Evolutionary conservation across 2,888 invertebrate genomes (phyloP), one percentile per base, ranked within the genome.

Genomic region (Erannis defoliaria): DNA sequence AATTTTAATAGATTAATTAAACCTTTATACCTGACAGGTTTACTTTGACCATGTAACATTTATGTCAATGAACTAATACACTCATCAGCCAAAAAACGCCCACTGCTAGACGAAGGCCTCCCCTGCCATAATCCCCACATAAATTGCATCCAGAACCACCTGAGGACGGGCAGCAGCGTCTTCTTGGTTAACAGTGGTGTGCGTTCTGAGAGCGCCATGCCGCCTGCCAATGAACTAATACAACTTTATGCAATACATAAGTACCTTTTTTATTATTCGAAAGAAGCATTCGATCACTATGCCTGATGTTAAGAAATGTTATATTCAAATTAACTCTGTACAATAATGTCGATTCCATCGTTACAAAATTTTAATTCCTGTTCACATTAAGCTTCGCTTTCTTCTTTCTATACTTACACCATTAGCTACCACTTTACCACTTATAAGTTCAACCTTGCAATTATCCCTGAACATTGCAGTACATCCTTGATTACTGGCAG

Each of bases 401-500:
- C 51, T 48, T 56, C 40, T 51, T 48, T 56, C 40, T 51, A 37
- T 55, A 55, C 31, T 53, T 53, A 48, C 10, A 14, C 6, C 16
- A 46, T 61, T 51, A 61, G 21, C 21, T 37, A 19, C 55, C 43
- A 49, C 49, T 43, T 50, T 38, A 43, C 45, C 37, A 51, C 31
- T 55, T 55, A 50, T 9, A 61, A 61, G 57, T 50, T 59, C 40
- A 50, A 42, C 19, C 45, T 55, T 45, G 33, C 58, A 63, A 63
- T 61, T 61, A 55, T 55, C 29, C 48, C 38, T 38, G 43, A 40
- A 53, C 35, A 55, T 60, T 48, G 53, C 54, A 50, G 48, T 53
- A 50, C 62, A 63, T 64, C 66, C 59, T 68, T 38, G 29, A 53
- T 48, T 51, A 49, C 57, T 62, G 53, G 46, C 53, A 48, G 60